Base-by-base conservation (phyloP, 2,113 vertebrate genomes). In the Synodontis membranacea region DNA sequence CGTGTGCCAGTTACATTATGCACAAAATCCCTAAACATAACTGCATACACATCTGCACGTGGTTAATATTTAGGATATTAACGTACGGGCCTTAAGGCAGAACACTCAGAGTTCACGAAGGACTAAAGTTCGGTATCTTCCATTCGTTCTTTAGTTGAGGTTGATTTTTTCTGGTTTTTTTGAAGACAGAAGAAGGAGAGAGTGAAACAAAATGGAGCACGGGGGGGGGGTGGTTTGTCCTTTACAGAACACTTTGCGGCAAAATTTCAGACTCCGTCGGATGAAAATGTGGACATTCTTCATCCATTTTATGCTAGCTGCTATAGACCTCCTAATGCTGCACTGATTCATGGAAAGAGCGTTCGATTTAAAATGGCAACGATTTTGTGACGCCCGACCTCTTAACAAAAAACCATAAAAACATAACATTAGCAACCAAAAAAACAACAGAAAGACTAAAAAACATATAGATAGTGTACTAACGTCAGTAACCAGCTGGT, bases 161-260 rank as follows among this genome's bases (percentile, higher is more conserved):
- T 31, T n/a, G 12, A n/a, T 17, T 28, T 46, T 76, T n/a, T n/a
- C n/a, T 75, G 1, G 0, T 5, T 17, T 1, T 15, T 28, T 28
- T 46, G 3, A 25, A 42, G 6, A 25, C 4, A 70, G 37, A 42
- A 90, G 82, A 92, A 92, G 90, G n/a, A 52, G n/a, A 52, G n/a
- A 31, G n/a, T n/a, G 14, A 52, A 50, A 9, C 14, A 9, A 1
- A 23, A 37, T 79, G 15, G n/a, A 79, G 76, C 15, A 1, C 1
- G 4, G 48, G 14, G 70, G 10, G 21, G 34, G 19, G 54, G 11
- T 23, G 68, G 2, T 42, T 44, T 72, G 25, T 44, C 37, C 39
- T 28, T 4, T 28, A 74, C 23, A 44, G 37, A 44, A 25, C 3
- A 28, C 2, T 25, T 44, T 31, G 44, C 12, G 2, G 23, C 11